A percentile compares a stretch with the other conserved stretches of the same genome.
Evolutionary conservation across 2,888 invertebrate genomes (phyloP).

Genomic region (Pandemis cinnamomeana): DNA sequence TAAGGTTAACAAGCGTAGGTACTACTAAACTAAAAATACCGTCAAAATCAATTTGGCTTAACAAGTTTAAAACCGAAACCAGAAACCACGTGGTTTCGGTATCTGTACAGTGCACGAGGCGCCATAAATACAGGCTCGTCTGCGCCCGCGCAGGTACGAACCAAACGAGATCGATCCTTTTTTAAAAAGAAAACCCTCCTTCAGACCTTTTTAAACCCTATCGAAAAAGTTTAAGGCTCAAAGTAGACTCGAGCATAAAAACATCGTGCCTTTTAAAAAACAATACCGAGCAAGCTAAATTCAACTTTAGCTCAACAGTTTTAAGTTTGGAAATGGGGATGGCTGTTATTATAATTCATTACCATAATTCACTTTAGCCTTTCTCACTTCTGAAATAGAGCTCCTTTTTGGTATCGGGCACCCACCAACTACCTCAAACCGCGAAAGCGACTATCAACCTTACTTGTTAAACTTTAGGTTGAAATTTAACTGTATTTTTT

Average conservation of each 20-base stretch:
- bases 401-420: slow-evolving; percentile 73
- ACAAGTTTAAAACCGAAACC: slow-evolving; percentile 70
- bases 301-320: slow-evolving; percentile 52
- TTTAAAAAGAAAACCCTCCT: slow-evolving; percentile 62
- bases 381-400: slow-evolving; percentile 83
- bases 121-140: slow-evolving; percentile 83
- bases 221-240: background rate
- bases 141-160: slow-evolving; percentile 83
- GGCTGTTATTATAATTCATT: slow-evolving; percentile 53
- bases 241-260: background rate
- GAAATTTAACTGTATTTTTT: slow-evolving; percentile 58
- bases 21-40: too few relatives aligned
- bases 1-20: too few relatives aligned
- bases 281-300: slow-evolving; percentile 44
- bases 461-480: slow-evolving; percentile 53
- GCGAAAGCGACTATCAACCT: slow-evolving; percentile 49
- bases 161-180: slow-evolving; percentile 81
- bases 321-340: slow-evolving; percentile 52
- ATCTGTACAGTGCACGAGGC: slow-evolving; percentile 65
- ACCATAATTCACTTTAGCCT: slow-evolving; percentile 82
- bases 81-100: slow-evolving; percentile 72
- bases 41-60: slow-evolving; percentile 55
- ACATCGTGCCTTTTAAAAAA: slow-evolving; percentile 20
- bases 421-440: slow-evolving; percentile 53
- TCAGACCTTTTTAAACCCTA: background rate